Base-by-base conservation (phyloP, 1,140 invertebrate genomes). In the Trissolcus basalis region DNA sequence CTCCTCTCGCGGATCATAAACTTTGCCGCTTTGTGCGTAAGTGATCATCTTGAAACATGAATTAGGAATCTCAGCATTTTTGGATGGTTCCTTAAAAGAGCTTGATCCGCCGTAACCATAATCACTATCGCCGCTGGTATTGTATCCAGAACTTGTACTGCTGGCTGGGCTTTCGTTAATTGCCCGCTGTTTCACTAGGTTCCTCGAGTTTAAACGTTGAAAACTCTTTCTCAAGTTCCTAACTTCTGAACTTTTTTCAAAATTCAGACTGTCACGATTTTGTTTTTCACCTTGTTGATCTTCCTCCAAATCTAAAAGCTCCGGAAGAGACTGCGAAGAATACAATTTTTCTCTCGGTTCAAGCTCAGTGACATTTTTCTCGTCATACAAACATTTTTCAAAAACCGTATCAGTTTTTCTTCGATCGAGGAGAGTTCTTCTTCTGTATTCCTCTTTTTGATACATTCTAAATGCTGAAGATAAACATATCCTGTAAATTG, bases 81-180 rank as follows among this genome's bases (percentile, higher is more conserved):
- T 64, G 4, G 53, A 14, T 0, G 39, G 10, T 16, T 80, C 65
- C 1, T 33, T 89, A 4, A 87, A 82, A 14, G 87, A 89, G 36
- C 85, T 84, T 14, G 83, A 88, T 35, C 90, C 90, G n/a, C 87
- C 87, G 74, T 90, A 91, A 35, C 88, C 89, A 33, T 89, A 90
- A 67, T 91, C 90, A 35, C 90, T 91, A 71, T 91, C 90, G n/a
- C 85, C 82, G 68, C 90, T 88, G 65, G 87, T 88, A 48, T 85
- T 84, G 64, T 91, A 92, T 0, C 91, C 91, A 0, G 91, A 92
- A 68, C 90, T 91, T 50, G 89, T 89, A 14, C 89, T 91, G 58
- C 89, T 90, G 6, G 88, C 87, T 11, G 84, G 83, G 76, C 87
- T 87, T 9, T 79, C 64, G 9, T 35, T 63, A 0, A 13, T 55